phyloP scores from a whole-genome alignment of 2,888 invertebrate genomes.

The Coremacera marginata region DNA sequence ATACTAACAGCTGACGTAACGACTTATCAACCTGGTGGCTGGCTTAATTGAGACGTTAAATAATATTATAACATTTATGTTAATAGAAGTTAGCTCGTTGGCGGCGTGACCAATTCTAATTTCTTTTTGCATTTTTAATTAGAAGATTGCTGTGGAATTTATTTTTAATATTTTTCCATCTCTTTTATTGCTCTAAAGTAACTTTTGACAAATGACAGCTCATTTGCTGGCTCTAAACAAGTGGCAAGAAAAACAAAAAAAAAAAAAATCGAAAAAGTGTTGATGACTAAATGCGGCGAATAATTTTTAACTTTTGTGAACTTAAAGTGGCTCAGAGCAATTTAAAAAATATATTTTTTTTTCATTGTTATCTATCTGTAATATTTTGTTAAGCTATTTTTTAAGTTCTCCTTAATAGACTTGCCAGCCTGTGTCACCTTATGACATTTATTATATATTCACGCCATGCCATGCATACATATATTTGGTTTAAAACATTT shows the following conservation, averaged over 20 bases:
- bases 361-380: neutral
- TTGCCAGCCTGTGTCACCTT: neutral
- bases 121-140: constrained; percentile 20
- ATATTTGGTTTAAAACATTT: neutral
- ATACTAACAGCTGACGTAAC: no score
- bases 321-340: neutral
- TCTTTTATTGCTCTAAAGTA: neutral
- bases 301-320: neutral
- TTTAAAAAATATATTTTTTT: neutral
- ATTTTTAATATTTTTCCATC: neutral
- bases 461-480: neutral
- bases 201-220: constrained; percentile 27
- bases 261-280: neutral
- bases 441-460: neutral
- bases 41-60: constrained; percentile 28
- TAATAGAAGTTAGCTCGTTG: neutral
- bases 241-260: constrained; percentile 10
- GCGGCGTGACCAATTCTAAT: neutral
- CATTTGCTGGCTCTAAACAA: constrained; percentile 5
- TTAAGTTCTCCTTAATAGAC: neutral
- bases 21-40: neutral
- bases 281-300: neutral
- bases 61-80: constrained; percentile 26
- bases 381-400: neutral
- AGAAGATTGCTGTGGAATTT: neutral